phyloP scores from a whole-genome alignment of 2,797 vertebrate genomes.

The Sylvia borin region DNA sequence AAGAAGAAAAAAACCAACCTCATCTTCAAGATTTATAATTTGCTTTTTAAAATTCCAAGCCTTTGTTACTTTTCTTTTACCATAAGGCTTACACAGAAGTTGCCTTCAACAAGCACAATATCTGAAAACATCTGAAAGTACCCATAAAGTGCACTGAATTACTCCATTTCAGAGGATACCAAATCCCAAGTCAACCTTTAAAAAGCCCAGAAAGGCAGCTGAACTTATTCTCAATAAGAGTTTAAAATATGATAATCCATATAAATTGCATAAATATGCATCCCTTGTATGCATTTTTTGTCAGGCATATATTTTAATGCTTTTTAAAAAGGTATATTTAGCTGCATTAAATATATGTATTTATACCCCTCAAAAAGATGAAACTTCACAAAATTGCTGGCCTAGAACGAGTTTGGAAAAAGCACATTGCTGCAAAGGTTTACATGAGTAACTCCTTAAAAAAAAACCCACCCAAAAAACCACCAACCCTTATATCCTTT shows the following conservation, averaged over 20 bases:
- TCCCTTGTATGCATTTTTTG: background rate
- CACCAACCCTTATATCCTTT: background rate
- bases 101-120: background rate
- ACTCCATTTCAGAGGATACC: background rate
- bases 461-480: too few relatives aligned
- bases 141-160: background rate
- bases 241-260: background rate
- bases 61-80: background rate
- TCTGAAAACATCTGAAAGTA: background rate
- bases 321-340: background rate
- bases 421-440: background rate
- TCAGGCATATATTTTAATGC: background rate
- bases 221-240: background rate
- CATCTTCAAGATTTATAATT: background rate
- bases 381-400: background rate
- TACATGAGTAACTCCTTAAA: background rate
- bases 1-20: accelerated
- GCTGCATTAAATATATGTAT: background rate
- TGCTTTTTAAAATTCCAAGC: background rate
- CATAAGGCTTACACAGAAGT: background rate
- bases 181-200: background rate
- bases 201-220: background rate
- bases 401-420: background rate
- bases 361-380: background rate
- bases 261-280: background rate